Conservation (phyloP, 2,113 vertebrate genomes). For the Clarias batrachus region DNA sequence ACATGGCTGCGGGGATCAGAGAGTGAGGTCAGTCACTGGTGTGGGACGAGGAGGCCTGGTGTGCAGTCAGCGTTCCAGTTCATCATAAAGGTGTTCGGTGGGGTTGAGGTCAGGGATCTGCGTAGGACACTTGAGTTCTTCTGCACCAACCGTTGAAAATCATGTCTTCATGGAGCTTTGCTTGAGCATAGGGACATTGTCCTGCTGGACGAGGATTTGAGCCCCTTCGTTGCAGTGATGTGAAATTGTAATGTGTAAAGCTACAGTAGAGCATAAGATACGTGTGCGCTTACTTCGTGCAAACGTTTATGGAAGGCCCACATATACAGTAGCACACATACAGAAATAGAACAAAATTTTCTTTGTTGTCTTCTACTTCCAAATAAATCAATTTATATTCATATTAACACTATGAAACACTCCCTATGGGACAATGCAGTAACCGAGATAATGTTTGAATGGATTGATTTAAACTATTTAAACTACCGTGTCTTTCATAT, state of each 20-base stretch:
- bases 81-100: background rate
- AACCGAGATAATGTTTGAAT: background rate
- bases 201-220: background rate
- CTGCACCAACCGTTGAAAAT: background rate
- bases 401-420: background rate
- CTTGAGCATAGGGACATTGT: background rate
- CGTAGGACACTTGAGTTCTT: background rate
- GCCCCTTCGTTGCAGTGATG: background rate
- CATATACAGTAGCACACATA: no score
- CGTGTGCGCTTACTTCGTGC: background rate
- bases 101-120: background rate
- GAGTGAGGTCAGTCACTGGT: background rate
- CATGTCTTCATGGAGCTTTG: background rate
- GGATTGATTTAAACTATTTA: background rate
- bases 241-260: background rate
- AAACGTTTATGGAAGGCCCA: background rate
- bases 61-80: background rate
- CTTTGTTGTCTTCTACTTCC: background rate
- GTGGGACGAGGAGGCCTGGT: background rate
- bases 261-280: background rate
- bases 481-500: no score
- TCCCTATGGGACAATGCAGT: background rate
- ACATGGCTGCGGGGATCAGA: background rate
- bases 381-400: background rate
- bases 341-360: background rate